Evolutionary conservation across 2,888 invertebrate genomes (phyloP), one percentile per base, ranked within the genome.

Genomic region (Amblyjoppa proteus): DNA sequence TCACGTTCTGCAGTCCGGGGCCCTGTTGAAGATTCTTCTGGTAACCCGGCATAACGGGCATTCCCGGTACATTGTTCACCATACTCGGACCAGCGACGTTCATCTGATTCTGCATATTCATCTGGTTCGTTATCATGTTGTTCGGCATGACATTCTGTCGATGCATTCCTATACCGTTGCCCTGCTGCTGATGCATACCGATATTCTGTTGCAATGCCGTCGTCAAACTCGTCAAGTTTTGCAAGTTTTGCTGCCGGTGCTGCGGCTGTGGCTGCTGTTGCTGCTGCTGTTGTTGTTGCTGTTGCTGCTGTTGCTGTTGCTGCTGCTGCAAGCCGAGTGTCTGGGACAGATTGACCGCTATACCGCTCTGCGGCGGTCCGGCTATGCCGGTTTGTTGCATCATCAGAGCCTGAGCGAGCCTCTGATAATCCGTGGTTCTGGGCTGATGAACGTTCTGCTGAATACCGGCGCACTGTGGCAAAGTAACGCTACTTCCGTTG

Each of bases 11-110:
- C 70, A 86, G 6, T 51, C 45, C 68, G 3, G 79, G 51, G 20
- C 20, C 51, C 70, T 83, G 83, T 49, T 90, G 90, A 56, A 89
- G 87, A 88, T 87, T 90, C 34, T 92, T 91, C 76, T 91, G 90
- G 88, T 92, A 92, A 64, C 87, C 86, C 16, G 90, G 80, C 64
- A 91, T 86, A 16, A 87, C 87, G 9, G 89, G 81, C 70, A 91
- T 79, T 51, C 85, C 86, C n/a, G 89, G 87, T 34, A 89, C 76
- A 31, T 75, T 88, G 45, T 87, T 90, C 3, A 87, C 83, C 51
- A 89, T 84, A 49, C 81, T 81, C 13, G 90, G 78, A 56, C 84
- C 87, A 16, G 87, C 81, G 25, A 90, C 81, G n/a, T 86, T 88
- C 58, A 88, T 86, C 68, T 89, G 91, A 87, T 86, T 89, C 41